These are phyloP conservation scores for Streblospio benedicti DNA, from an alignment of 1,140 invertebrate genomes.

Conservation along the genomic window DNA sequence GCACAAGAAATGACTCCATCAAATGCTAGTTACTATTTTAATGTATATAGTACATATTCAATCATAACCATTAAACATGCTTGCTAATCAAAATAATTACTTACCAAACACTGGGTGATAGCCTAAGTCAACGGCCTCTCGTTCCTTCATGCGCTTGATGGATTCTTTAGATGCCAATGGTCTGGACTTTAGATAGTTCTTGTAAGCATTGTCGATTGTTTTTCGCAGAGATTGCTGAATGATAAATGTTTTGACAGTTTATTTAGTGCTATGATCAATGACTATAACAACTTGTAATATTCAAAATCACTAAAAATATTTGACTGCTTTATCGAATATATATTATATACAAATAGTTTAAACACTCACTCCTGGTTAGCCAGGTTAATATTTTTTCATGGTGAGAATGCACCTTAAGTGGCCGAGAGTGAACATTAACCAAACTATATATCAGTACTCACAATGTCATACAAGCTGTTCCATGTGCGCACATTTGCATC, in stretches of 20 bases:
- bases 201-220: constrained; percentile 75
- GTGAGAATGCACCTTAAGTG: constrained; percentile 35
- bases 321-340: not conserved
- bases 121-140: constrained; percentile 50
- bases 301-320: not conserved
- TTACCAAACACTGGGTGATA: constrained; percentile 55
- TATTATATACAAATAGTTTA: not conserved
- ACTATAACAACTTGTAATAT: not conserved
- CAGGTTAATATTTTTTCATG: not conserved
- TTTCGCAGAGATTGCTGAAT: too few relatives aligned
- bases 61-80: too few relatives aligned
- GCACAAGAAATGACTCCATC: too few relatives aligned
- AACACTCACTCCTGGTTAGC: not conserved
- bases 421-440: constrained; percentile 57
- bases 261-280: not conserved
- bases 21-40: too few relatives aligned
- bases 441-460: not conserved
- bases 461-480: constrained; percentile 54
- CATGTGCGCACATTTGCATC: constrained; percentile 66
- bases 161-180: constrained; percentile 80
- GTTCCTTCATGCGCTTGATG: constrained; percentile 67
- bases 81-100: too few relatives aligned
- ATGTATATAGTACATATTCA: too few relatives aligned
- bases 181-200: constrained; percentile 77
- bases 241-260: constrained; percentile 47